Base-by-base conservation (phyloP, 2,113 vertebrate species). In the Lophius piscatorius region DNA sequence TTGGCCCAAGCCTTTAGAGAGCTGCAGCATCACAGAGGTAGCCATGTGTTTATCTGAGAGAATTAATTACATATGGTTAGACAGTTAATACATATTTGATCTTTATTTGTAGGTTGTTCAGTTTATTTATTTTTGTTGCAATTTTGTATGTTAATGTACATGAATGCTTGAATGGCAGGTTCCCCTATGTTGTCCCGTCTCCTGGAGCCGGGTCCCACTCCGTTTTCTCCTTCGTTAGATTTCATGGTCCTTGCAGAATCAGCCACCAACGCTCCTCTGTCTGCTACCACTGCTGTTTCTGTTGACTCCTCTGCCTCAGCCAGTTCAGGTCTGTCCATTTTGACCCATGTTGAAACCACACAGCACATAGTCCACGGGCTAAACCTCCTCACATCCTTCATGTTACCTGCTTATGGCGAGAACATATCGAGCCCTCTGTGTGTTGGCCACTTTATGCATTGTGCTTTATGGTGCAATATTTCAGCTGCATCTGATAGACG, bases 151-250 rank as follows among this genome's bases (percentile, higher is more conserved):
- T 60, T 23, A 40, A 46, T 42, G 17, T 44, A 38, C 11, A 3
- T 57, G 33, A 34, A 44, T 57, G 41, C 54, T 26, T 67, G 21
- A 31, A 8, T 83, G 86, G 80, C 92, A 97, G 96, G 96, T 92
- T 94, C 95, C 86, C 96, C 96, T 70, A 98, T 96, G 90, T 90
- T 98, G 91, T 98, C 96, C 83, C 95, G 96, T 91, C 95, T 98
- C 90, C 90, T 98, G 92, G 96, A 98, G 91, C 94, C 94, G 82
- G 93, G 95, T 68, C 95, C 95, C 84, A 70, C 93, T 82, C 95
- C 95, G 89, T 96, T 97, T 87, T 93, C 93, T 75, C 86, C 94
- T 82, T 91, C 94, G 85, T 91, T 96, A 87, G 92, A 93, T 92
- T 94, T 96, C 41, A 62, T 89, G 76, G 75, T 85, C 66, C 44